Conservation (phyloP, 2,113 vertebrate species). For the Brienomyrus longianalis region DNA sequence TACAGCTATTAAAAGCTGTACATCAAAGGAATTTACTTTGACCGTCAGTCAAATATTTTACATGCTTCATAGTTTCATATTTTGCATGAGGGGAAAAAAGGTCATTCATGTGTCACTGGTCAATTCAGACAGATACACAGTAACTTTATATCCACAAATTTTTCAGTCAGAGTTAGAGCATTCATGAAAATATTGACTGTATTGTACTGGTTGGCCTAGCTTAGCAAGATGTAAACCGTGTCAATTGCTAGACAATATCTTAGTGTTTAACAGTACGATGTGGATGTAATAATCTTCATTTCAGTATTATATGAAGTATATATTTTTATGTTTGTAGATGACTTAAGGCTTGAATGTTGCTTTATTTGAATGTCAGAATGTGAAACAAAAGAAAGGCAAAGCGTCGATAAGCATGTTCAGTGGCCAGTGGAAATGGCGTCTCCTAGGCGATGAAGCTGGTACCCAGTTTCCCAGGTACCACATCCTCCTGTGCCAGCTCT, state of each 20-base stretch:
- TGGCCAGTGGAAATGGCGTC: neutral
- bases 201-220: neutral
- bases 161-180: neutral
- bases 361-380: neutral
- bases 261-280: neutral
- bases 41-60: neutral
- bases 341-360: neutral
- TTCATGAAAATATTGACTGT: neutral
- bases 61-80: neutral
- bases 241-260: neutral
- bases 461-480: neutral
- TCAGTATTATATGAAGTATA: neutral
- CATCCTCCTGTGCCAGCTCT: constrained; percentile 12
- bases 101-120: neutral
- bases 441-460: neutral
- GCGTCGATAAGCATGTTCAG: neutral
- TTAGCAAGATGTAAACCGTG: neutral
- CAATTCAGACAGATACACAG: neutral
- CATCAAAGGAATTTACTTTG: neutral
- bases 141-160: neutral
- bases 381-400: neutral
- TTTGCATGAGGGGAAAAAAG: neutral
- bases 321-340: neutral
- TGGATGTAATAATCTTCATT: neutral
- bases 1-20: neutral